Base-by-base conservation (phyloP, 2,113 vertebrate species). In the Forbesichthys papilliferus region DNA sequence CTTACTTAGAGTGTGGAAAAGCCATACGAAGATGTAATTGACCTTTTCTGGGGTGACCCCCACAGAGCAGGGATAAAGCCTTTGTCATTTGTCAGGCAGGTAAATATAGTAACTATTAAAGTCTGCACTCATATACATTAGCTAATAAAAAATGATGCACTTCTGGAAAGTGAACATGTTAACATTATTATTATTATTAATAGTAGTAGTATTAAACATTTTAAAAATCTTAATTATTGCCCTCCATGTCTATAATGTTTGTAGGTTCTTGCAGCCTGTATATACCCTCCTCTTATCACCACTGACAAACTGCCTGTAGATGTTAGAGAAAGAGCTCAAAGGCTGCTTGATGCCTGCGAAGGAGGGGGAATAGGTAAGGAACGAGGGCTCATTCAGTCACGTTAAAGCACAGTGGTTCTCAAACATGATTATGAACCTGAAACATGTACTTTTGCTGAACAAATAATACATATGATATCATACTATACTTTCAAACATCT, bases 21-120 rank as follows among this genome's bases (percentile, higher is more conserved):
- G 71, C 77, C 83, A 4, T 92, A 74, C 60, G 72, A 66, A n/a
- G 68, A 87, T 5, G 46, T 93, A 18, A 81, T 92, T 27, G 67
- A 91, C 36, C 64, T 88, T 34, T 76, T 20, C 6, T 81, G 47
- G 48, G 87, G 76, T 2, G 85, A 93, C 68, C 49, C 59, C 0
- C 92, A 93, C 36, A 71, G 0, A 0, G 10, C 7, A 8, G 91
- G 91, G 6, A 6, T 91, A 36, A 93, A 90, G 57, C 93, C 91
- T 59, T 48, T 92, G 59, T 61, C 91, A 0, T 93, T 92, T 67
- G 73, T 87, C 36, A 81, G 90, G 54, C 93, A 93, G 89, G 93
- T 93, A 80, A 16, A n/a, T 18, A 3, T 61, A 74, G 6, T 16
- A 48, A 72, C 16, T 12, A 58, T 67, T 10, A 16, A 12, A 12